Evolutionary conservation across 2,797 vertebrate genomes (phyloP).

Genomic region (Lagocephalus sceleratus): DNA sequence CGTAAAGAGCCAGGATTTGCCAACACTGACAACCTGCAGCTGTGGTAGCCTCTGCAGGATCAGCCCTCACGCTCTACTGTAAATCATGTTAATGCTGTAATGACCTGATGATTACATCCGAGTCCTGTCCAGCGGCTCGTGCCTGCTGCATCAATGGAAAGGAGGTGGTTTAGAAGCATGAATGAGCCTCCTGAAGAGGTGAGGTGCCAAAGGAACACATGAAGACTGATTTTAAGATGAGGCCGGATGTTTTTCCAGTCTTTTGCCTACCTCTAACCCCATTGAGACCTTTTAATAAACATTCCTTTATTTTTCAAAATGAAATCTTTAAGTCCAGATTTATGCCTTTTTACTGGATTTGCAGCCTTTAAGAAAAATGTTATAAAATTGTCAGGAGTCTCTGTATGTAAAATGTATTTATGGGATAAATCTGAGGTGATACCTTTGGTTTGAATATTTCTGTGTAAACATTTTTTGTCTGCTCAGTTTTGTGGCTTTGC

Average conservation of each 20-base stretch:
- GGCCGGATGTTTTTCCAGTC: constrained; percentile 28
- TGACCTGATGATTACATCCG: not conserved
- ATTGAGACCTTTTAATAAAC: constrained; percentile 4
- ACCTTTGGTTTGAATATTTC: not conserved
- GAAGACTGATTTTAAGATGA: constrained; percentile 32
- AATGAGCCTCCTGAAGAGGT: constrained; percentile 39
- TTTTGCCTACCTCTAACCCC: constrained; percentile 4
- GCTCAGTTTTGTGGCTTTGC: constrained; percentile 4
- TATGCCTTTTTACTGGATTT: no score
- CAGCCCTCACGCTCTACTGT: constrained; percentile 20
- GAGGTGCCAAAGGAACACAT: constrained; percentile 45
- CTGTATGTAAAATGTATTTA: constrained; percentile 16
- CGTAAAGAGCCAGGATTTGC: constrained; percentile 83
- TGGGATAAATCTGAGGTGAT: constrained; percentile 7
- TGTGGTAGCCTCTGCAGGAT: constrained; percentile 74
- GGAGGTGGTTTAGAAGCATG: constrained; percentile 15
- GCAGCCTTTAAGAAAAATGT: constrained; percentile 7
- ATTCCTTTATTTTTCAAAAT: constrained; percentile 2
- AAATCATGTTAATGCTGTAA: not conserved
- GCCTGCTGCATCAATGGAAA: not conserved
- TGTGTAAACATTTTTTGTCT: not conserved
- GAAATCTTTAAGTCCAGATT: constrained; percentile 6
- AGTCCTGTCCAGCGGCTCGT: not conserved
- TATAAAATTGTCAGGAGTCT: not conserved
- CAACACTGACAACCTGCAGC: constrained; percentile 78